Base-by-base conservation (phyloP, 2,113 vertebrate genomes). In the Gymnobelideus leadbeateri region DNA sequence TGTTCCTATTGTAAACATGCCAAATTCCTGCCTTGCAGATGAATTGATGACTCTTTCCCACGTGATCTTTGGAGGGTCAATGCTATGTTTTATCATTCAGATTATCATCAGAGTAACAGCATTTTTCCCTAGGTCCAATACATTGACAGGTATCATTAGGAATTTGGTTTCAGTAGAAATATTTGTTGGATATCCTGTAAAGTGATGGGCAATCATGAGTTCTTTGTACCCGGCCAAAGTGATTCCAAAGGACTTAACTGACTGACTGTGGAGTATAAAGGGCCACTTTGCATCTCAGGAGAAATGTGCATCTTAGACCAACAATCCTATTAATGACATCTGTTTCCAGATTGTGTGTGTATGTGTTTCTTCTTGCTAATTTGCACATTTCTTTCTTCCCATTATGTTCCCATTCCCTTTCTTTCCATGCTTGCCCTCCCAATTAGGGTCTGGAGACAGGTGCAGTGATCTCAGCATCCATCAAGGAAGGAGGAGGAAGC, bases 1-100 rank as follows among this genome's bases (percentile, higher is more conserved):
- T 96, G 51, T 91, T 96, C 98, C 89, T 94, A 53, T 97, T 97
- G 96, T 97, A 94, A 98, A 97, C 77, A 89, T 54, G 95, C 31
- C 92, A 95, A 94, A 94, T 97, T 97, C 97, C 96, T 96, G 94
- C 93, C 97, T 97, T 92, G 96, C 25, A 91, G 89, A 91, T 96
- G 96, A 97, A 98, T 6, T 53, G 92, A 94, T 97, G 91, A 96
- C 94, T 98, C 89, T 98, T 95, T 93, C 25, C 90, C 53, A 95
- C 91, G 97, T 92, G 92, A 96, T 95, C 97, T 97, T 96, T 96
- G 96, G 84, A 91, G 96, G 94, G 96, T 97, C 92, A 53, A 96
- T 97, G 96, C 7, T 47, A 84, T 0, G 43, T 19, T 95, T 46
- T 52, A 51, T 21, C 11, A 84, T 23, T n/a, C 23, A 37, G 14